Evolutionary conservation across 2,888 invertebrate species (phyloP).

Genomic region (Cephus runcator): DNA sequence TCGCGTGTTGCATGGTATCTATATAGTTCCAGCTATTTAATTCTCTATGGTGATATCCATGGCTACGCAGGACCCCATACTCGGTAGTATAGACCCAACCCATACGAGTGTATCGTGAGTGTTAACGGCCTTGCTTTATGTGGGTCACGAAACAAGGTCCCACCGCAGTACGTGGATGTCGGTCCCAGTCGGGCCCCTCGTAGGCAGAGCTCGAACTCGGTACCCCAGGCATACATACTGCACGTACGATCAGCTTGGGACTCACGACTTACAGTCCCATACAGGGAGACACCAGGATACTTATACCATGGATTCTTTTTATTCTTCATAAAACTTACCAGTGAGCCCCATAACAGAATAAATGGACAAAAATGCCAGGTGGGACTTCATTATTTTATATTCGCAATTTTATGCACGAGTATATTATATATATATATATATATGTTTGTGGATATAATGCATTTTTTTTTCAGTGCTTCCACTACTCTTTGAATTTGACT

Average conservation of each 20-base stretch:
- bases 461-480: not conserved
- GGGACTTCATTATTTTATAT: not conserved
- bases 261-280: not conserved
- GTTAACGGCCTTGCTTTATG: conserved; percentile 65
- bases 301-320: not conserved
- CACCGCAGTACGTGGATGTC: conserved; percentile 40
- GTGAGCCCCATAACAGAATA: not conserved
- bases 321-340: not conserved
- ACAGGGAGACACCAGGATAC: not conserved
- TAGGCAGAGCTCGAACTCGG: not conserved
- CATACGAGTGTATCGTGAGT: conserved; percentile 52
- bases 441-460: not conserved
- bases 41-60: conserved; percentile 13
- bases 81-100: conserved; percentile 37
- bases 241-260: not conserved
- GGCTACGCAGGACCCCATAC: conserved; percentile 31
- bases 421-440: too few relatives aligned
- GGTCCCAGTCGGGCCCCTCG: not conserved
- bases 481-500: not conserved
- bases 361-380: not conserved
- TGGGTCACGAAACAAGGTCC: conserved; percentile 65
- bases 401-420: not conserved
- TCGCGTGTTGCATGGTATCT: conserved; percentile 30
- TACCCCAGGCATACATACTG: not conserved
- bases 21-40: conserved; percentile 15